A percentile compares a stretch with the other conserved stretches of the same genome.
These are phyloP conservation scores for Polyploca ridens DNA, from an alignment of 2,888 invertebrate species.

Conservation along the genomic window DNA sequence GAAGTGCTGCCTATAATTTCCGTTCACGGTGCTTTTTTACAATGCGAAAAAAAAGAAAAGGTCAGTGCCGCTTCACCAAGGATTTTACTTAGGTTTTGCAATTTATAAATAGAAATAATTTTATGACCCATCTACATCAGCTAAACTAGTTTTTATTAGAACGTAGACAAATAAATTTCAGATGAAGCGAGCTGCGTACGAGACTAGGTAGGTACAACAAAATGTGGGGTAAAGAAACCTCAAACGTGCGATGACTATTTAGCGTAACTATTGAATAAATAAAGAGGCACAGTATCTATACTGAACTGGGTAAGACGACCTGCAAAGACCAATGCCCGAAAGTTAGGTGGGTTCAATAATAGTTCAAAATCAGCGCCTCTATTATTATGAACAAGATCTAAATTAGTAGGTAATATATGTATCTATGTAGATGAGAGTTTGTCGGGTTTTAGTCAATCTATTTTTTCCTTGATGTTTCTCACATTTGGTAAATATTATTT, in stretches of 20 bases:
- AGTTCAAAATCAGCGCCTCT: neutral
- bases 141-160: neutral
- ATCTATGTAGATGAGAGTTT: neutral
- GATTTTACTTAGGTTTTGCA: no score
- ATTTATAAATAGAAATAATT: no score
- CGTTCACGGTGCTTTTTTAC: no score
- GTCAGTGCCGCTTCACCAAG: no score
- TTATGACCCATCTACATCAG: no score
- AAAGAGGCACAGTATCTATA: neutral
- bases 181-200: neutral
- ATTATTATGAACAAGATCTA: neutral
- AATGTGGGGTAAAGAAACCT: conserved; percentile 14
- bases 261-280: neutral
- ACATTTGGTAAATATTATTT: no score
- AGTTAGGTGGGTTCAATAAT: neutral
- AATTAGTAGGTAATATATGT: no score
- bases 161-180: no score
- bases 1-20: no score
- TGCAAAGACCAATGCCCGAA: neutral
- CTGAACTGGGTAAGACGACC: neutral
- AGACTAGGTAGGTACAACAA: neutral
- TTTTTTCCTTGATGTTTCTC: no score
- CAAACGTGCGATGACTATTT: conserved; percentile 10
- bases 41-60: no score
- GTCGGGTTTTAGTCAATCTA: no score